Conservation (phyloP, 2,113 vertebrate species). For the Falcunculus frontatus region DNA sequence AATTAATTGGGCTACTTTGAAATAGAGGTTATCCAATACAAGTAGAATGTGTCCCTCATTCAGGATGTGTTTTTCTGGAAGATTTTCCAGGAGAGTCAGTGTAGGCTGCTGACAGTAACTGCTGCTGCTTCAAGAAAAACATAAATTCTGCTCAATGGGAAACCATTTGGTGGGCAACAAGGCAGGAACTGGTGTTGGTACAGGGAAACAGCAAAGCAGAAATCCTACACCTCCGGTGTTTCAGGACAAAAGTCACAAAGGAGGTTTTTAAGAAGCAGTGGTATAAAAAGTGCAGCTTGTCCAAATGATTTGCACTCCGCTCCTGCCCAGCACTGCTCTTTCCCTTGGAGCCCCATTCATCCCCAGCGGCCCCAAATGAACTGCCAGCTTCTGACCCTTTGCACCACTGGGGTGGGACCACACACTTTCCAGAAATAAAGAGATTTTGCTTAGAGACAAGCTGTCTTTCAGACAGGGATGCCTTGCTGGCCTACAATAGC, state of each 20-base stretch:
- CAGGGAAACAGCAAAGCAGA: neutral
- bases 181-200: neutral
- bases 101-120: neutral
- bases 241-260: neutral
- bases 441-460: neutral
- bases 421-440: neutral
- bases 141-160: neutral
- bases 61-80: neutral
- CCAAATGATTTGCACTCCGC: neutral
- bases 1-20: neutral
- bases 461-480: neutral
- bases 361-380: neutral
- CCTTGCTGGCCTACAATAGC: neutral
- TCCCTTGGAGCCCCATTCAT: neutral
- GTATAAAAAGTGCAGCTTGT: neutral
- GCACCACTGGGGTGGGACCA: neutral
- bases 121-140: neutral
- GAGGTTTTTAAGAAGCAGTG: neutral
- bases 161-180: neutral
- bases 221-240: neutral
- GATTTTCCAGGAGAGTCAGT: neutral
- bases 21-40: neutral
- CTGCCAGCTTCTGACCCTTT: neutral
- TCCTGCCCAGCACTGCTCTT: neutral
- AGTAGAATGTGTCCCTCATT: neutral